Evolutionary conservation across 1,140 invertebrate genomes (phyloP).

Genomic region (Eupristina koningsbergeri): DNA sequence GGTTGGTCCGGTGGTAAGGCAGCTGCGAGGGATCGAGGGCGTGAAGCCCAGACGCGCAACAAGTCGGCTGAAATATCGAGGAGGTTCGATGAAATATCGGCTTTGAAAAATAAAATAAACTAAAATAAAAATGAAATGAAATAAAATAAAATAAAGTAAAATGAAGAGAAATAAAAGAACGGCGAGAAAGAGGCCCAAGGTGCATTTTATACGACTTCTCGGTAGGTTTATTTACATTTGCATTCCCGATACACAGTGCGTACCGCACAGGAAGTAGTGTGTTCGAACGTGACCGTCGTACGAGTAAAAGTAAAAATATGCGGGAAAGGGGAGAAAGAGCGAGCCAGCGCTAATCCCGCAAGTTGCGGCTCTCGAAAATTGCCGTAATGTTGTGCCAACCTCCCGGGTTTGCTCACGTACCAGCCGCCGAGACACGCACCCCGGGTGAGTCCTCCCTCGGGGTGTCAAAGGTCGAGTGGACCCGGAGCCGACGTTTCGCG

Average conservation of each 20-base stretch:
- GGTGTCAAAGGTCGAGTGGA: too few relatives aligned
- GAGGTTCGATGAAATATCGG: background rate
- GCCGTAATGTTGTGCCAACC: conserved; percentile 11
- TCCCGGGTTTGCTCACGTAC: conserved; percentile 30
- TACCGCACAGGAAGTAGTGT: conserved; percentile 62
- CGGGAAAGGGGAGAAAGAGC: conserved; percentile 49
- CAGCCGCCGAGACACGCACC: background rate
- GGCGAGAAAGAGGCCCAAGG: conserved; percentile 36
- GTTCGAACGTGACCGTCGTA: conserved; percentile 65
- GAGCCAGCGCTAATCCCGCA: background rate
- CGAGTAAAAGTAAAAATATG: conserved; percentile 59
- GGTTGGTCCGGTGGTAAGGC: too few relatives aligned
- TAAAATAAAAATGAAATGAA: too few relatives aligned
- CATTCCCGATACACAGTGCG: conserved; percentile 62
- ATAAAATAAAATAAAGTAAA: too few relatives aligned
- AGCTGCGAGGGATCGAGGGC: too few relatives aligned
- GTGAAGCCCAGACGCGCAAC: background rate
- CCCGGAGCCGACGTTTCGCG: too few relatives aligned
- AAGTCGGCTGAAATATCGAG: background rate
- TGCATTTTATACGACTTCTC: conserved; percentile 55
- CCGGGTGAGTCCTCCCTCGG: too few relatives aligned
- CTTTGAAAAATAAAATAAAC: background rate
- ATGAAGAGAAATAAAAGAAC: too few relatives aligned
- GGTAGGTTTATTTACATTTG: conserved; percentile 64
- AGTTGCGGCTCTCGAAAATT: conserved; percentile 25